phyloP scores from a whole-genome alignment of 2,888 invertebrate species.

The Cyclophora albipunctata region DNA sequence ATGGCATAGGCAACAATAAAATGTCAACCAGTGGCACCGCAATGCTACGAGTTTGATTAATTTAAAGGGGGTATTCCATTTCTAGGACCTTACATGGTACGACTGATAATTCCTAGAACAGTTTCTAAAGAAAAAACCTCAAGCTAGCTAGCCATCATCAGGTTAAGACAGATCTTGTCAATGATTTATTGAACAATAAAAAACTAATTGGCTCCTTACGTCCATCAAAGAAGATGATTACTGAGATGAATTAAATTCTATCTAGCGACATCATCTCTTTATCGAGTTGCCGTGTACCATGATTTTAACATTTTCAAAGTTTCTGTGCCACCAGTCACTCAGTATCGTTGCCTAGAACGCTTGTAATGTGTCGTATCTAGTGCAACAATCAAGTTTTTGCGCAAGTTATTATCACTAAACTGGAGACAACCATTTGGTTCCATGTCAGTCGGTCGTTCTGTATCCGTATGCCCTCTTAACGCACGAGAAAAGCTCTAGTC shows the following conservation, averaged over 20 bases:
- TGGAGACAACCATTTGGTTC: constrained; percentile 20
- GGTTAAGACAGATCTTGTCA: background rate
- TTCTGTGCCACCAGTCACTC: background rate
- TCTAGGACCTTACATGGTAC: constrained; percentile 3
- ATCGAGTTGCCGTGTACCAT: too few species aligned
- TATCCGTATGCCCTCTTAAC: constrained; percentile 57
- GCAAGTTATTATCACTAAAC: background rate
- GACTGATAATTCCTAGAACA: constrained; percentile 9
- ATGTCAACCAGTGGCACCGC: constrained; percentile 20
- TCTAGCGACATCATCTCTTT: too few species aligned
- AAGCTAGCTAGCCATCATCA: constrained; percentile 5
- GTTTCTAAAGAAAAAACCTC: constrained; percentile 7
- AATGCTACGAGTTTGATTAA: constrained; percentile 13
- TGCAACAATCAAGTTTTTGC: background rate
- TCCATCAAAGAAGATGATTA: too few species aligned
- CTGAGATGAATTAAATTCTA: too few species aligned
- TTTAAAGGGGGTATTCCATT: constrained; percentile 3
- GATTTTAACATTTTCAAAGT: background rate
- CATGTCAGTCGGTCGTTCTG: constrained; percentile 57
- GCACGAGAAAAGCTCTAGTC: constrained; percentile 30
- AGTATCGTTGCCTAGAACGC: too few species aligned
- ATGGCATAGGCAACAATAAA: constrained; percentile 32
- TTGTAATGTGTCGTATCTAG: background rate
- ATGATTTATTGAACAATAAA: too few species aligned
- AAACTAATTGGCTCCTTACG: too few species aligned